phyloP scores from a whole-genome alignment of 2,113 vertebrate genomes.

The Cyprinodon tularosa region DNA sequence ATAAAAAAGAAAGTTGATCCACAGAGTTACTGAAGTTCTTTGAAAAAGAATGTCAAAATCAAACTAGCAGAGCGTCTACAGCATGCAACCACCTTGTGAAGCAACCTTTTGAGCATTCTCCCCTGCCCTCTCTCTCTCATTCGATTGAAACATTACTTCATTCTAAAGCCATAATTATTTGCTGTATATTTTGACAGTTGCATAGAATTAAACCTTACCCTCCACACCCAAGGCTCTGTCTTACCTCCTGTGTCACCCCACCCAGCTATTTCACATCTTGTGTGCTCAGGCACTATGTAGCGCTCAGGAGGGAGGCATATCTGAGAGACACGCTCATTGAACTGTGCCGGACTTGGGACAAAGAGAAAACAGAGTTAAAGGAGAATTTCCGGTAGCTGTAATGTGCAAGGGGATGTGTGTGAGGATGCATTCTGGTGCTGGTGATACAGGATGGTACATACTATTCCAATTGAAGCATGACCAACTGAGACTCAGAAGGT shows the following conservation, averaged over 20 bases:
- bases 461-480: constrained; percentile 91
- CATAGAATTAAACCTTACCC: background rate
- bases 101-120: constrained; percentile 1
- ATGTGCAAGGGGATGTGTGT: background rate
- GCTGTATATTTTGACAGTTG: background rate
- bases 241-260: constrained; percentile 94
- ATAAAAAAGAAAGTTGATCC: too few relatives aligned
- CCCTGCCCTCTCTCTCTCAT: constrained; percentile 8
- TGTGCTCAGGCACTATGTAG: constrained; percentile 85
- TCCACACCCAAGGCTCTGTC: constrained; percentile 25
- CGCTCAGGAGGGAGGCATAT: constrained; percentile 94
- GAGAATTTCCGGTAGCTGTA: background rate
- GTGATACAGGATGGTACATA: constrained; percentile 51
- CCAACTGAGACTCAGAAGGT: constrained; percentile 89
- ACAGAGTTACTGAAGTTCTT: too few relatives aligned
- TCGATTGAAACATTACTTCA: constrained; percentile 42
- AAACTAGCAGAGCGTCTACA: too few relatives aligned
- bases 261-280: constrained; percentile 90
- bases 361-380: constrained; percentile 31
- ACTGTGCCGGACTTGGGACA: constrained; percentile 78
- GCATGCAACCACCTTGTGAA: too few relatives aligned
- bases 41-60: too few relatives aligned
- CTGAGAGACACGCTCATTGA: constrained; percentile 88
- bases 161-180: background rate
- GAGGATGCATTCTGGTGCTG: background rate